These are phyloP conservation scores for Gobio gobio DNA, from an alignment of 2,113 vertebrate species.

Conservation along the genomic window DNA sequence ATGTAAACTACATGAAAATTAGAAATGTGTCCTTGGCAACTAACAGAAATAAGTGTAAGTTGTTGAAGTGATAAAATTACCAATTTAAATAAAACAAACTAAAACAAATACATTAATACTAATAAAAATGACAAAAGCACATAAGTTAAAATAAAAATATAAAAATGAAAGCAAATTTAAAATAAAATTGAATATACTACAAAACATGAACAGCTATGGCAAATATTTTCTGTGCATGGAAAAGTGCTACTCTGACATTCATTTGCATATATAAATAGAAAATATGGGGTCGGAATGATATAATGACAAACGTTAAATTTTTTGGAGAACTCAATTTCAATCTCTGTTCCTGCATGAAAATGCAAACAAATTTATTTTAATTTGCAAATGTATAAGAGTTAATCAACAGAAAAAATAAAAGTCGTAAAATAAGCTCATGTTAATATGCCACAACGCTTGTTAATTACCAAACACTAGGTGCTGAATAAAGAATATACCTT, in stretches of 20 bases:
- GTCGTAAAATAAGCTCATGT: neutral
- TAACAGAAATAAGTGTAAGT: neutral
- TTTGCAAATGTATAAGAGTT: neutral
- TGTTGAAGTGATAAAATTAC: neutral
- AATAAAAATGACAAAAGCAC: neutral
- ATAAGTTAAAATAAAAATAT: neutral
- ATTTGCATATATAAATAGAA: neutral
- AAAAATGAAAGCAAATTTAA: neutral
- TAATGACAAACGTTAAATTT: neutral
- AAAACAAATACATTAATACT: neutral
- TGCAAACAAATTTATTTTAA: neutral
- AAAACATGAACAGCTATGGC: neutral
- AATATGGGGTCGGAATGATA: neutral
- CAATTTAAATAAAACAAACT: neutral
- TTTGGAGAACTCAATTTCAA: neutral
- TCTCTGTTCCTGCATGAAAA: neutral
- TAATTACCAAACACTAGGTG: neutral
- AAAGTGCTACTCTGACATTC: neutral
- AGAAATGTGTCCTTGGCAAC: neutral
- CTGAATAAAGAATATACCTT: slow-evolving; percentile 72
- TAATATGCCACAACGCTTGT: neutral
- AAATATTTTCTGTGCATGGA: neutral
- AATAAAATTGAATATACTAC: neutral
- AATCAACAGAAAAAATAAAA: neutral
- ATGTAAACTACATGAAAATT: neutral